Percentiles rank a stretch among this genome's conserved stretches.
Evolutionary conservation across 2,888 invertebrate genomes (phyloP).

Genomic region (Trisateles emortualis): DNA sequence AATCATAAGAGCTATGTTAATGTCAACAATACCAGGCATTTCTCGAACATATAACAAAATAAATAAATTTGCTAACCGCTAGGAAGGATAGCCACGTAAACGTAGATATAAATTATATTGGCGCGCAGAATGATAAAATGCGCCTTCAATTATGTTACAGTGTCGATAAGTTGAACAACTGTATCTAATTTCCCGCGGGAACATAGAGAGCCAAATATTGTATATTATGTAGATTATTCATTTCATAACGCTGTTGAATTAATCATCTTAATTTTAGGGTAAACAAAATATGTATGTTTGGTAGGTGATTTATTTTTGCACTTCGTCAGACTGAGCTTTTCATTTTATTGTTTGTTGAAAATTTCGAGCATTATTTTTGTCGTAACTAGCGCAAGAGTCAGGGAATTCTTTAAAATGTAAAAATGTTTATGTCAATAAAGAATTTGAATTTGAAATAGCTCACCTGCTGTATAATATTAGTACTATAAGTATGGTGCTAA

Average conservation of each 20-base stretch:
- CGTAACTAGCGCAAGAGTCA: no score
- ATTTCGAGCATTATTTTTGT: no score
- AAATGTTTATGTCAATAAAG: no score
- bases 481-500: no score
- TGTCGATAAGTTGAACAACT: constrained; percentile 16
- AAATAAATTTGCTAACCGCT: no score
- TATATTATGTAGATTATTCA: constrained; percentile 20
- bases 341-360: no score
- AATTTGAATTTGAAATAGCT: no score
- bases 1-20: no score
- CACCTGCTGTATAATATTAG: no score
- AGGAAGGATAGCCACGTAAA: not conserved
- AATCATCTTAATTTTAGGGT: constrained; percentile 11
- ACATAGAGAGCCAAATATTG: constrained; percentile 6
- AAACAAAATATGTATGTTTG: constrained; percentile 1
- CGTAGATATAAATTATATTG: not conserved
- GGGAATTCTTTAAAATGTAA: no score
- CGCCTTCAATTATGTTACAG: constrained; percentile 14
- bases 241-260: constrained; percentile 7
- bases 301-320: not conserved
- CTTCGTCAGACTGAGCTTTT: not conserved
- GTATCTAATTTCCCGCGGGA: constrained; percentile 17
- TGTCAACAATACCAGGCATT: no score
- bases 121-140: not conserved
- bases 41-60: no score